phyloP scores from a whole-genome alignment of 2,797 vertebrate genomes.

The Pantherophis alleghaniensis region DNA sequence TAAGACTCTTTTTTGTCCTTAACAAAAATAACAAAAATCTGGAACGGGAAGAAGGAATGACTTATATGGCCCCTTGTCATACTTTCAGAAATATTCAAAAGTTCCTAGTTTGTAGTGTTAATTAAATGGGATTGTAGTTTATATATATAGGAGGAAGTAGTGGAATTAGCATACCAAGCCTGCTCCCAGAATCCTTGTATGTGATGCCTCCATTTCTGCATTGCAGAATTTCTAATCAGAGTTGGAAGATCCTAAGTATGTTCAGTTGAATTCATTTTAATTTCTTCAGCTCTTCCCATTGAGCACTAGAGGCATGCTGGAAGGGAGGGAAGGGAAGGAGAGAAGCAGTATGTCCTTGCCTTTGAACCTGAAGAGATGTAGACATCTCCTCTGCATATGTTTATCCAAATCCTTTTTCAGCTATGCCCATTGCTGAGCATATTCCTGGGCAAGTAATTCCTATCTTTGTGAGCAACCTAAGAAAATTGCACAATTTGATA shows the following conservation, averaged over 20 bases:
- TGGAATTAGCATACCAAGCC: not conserved
- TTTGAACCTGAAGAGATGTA: not conserved
- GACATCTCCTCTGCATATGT: not conserved
- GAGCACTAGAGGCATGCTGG: not conserved
- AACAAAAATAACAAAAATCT: not conserved
- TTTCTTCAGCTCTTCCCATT: not conserved
- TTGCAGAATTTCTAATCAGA: not conserved
- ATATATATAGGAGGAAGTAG: not conserved
- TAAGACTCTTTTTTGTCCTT: not conserved
- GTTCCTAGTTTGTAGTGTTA: not conserved
- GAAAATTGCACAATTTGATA: not conserved
- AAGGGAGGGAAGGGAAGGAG: not conserved
- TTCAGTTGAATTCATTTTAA: not conserved
- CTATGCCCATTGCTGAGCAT: not conserved
- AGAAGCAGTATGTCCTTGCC: not conserved
- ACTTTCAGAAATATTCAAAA: not conserved
- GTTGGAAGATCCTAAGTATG: not conserved
- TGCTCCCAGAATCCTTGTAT: not conserved
- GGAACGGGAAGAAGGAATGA: not conserved
- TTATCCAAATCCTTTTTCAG: not conserved
- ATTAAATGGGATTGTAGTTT: not conserved
- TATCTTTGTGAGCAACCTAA: not conserved
- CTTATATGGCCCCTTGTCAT: not conserved
- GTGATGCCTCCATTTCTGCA: not conserved
- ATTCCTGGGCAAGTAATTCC: not conserved